Evolutionary conservation across 2,113 vertebrate species (phyloP).

Genomic region (Micronycteris hirsuta): DNA sequence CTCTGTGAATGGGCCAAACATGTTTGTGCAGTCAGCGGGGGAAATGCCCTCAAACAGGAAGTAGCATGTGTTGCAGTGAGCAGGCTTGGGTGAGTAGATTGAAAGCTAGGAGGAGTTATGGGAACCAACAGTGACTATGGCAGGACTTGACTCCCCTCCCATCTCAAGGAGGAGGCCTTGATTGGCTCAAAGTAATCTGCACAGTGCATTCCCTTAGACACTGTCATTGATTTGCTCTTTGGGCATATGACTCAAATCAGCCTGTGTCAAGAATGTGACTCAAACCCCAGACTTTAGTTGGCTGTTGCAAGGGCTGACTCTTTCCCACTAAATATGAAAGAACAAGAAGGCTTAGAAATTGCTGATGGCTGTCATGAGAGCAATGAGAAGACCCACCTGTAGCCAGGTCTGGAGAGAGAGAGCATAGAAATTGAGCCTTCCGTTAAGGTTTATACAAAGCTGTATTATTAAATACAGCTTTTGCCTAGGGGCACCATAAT

Average conservation of each 20-base stretch:
- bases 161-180: no score
- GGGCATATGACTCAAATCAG: background rate
- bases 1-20: background rate
- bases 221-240: background rate
- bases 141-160: background rate
- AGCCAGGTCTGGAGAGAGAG: background rate
- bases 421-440: background rate
- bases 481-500: background rate
- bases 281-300: background rate
- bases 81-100: background rate
- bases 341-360: background rate
- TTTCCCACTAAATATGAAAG: background rate
- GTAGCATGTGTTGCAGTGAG: background rate
- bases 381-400: background rate
- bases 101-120: background rate
- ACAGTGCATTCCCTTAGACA: background rate
- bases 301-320: background rate
- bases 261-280: background rate
- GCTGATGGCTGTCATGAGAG: background rate
- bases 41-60: background rate
- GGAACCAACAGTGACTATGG: no score
- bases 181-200: background rate
- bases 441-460: background rate
- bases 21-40: background rate
- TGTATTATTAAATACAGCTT: no score